Evolutionary conservation across 2,113 vertebrate species (phyloP), one percentile per base, ranked within the genome.

Genomic region (Colaptes auratus): DNA sequence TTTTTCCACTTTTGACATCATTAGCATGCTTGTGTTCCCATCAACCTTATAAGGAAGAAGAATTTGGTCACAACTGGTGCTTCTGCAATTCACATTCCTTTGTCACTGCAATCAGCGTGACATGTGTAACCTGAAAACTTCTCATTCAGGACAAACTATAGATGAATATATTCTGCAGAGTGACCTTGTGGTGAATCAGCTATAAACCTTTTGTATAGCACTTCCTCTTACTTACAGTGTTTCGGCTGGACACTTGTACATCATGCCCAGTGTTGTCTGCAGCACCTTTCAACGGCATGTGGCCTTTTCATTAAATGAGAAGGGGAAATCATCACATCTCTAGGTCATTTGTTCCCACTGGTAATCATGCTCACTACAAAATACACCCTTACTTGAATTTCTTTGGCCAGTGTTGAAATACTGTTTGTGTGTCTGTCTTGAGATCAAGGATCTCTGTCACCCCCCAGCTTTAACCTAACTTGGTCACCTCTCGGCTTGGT

Each of bases 41-140:
- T 91, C 82, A 82, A 3, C 96, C 95, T 93, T 93, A 82, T 60
- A 96, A 86, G 94, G 94, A 69, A 92, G 82, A 96, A 96, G 71
- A 87, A 95, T 93, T 63, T 82, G 52, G 31, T 87, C 79, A 56
- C n/a, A 70, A 78, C 56, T 56, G 28, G 33, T 6, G 24, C 35
- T 87, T 39, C 19, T 69, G 16, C 52, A 88, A 88, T 36, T 21
- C 33, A 36, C 82, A 50, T 50, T 82, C n/a, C 35, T 88, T 72
- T 75, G 46, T 78, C 55, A 55, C 56, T 77, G 46, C 42, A 67
- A 21, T 48, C 83, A 89, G 52, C 65, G 44, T 10, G 17, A 74
- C 67, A 66, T 27, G 44, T 20, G 39, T 31, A 46, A 53, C 36
- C 55, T 56, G 52, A 16, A 12, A 76, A 71, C 15, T n/a, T 63